phyloP scores from a whole-genome alignment of 2,113 vertebrate genomes.

The Acrocephalus kingi region DNA sequence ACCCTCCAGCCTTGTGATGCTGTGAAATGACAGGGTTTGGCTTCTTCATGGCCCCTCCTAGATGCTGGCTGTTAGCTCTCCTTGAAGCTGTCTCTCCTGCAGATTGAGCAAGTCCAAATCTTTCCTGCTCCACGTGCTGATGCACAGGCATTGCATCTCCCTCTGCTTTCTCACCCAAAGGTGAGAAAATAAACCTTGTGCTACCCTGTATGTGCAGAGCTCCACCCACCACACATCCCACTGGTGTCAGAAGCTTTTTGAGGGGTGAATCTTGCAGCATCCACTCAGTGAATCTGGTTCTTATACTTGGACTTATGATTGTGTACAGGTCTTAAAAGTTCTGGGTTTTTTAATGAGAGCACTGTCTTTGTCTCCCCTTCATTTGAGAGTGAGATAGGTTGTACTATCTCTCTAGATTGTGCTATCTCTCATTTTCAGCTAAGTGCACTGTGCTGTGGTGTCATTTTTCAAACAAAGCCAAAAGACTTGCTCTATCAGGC shows the following conservation, averaged over 20 bases:
- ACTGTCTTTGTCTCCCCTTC: background rate
- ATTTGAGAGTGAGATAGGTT: background rate
- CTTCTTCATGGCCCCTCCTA: background rate
- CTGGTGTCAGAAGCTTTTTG: background rate
- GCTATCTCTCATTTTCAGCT: background rate
- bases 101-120: background rate
- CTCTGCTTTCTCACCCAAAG: background rate
- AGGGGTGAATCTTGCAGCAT: background rate
- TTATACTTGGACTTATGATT: background rate
- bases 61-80: background rate
- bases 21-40: background rate
- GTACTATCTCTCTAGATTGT: background rate
- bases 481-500: slow-evolving; percentile 22
- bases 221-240: background rate
- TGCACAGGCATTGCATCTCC: background rate
- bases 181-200: background rate
- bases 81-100: background rate
- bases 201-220: fast-evolving
- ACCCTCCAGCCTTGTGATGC: fast-evolving
- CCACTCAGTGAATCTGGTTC: background rate
- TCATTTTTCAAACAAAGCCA: slow-evolving; percentile 46
- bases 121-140: background rate
- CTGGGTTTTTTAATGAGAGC: background rate
- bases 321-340: background rate
- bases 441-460: background rate